Percentiles rank a stretch among this genome's conserved stretches.
phyloP scores from a whole-genome alignment of 2,797 vertebrate species.

The Trachops cirrhosus region DNA sequence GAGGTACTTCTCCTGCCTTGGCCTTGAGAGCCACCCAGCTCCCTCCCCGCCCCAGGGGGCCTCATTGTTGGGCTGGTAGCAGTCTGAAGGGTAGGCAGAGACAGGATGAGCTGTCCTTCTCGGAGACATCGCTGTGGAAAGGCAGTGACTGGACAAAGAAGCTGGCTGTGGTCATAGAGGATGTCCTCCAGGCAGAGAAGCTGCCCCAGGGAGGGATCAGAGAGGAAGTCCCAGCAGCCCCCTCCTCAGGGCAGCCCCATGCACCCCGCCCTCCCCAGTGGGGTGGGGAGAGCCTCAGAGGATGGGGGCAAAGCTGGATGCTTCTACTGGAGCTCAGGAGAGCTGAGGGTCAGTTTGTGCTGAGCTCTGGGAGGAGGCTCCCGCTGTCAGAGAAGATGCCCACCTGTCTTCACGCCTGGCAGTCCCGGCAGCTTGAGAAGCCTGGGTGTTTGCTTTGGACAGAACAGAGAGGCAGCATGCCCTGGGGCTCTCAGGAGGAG shows the following conservation, averaged over 20 bases:
- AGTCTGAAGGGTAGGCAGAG: neutral
- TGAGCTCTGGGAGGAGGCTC: neutral
- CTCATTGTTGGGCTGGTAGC: neutral
- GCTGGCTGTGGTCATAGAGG: neutral
- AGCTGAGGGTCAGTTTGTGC: neutral
- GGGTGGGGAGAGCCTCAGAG: neutral
- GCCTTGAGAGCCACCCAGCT: no score
- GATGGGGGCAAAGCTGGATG: neutral
- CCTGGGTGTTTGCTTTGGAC: neutral
- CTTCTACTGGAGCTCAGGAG: neutral
- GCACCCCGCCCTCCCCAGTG: fast-evolving
- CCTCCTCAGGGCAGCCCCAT: neutral
- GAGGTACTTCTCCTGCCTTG: neutral
- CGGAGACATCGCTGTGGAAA: neutral
- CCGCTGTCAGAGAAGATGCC: neutral
- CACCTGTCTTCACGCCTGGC: neutral
- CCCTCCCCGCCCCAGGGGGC: neutral
- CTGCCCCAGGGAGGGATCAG: neutral
- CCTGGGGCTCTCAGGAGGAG: neutral
- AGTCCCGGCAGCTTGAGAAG: neutral
- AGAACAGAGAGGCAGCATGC: neutral
- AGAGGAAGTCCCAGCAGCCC: neutral
- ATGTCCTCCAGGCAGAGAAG: neutral
- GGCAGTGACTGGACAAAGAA: neutral
- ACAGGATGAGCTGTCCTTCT: neutral